Base-by-base conservation (phyloP, 2,888 invertebrate species). In the Eudasyphora cyanicolor region DNA sequence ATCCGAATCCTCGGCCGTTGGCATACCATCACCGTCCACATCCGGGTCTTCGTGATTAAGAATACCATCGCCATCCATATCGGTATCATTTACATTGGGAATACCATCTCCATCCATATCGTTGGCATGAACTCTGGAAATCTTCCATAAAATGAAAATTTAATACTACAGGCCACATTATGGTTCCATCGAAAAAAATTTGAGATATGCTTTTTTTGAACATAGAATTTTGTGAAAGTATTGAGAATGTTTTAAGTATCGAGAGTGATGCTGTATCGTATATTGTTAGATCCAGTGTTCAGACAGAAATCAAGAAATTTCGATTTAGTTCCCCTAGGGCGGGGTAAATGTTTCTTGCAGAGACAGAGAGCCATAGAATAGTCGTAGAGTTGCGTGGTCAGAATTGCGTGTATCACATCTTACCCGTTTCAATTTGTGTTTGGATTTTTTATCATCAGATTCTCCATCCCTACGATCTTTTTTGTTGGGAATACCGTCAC, bases 11-110 rank as follows among this genome's bases (percentile, higher is more conserved):
- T 87, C 86, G 14, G 91, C 91, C 64, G 87, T 87, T 29, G 83
- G 78, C 70, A 88, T 85, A 42, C 87, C 87, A 82, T 88, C 88
- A 17, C 87, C 87, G 51, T 87, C 87, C 70, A 85, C 80, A 76
- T 85, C 85, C 24, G 77, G 60, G 19, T 86, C 85, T 49, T 86
- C 74, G 12, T 85, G 87, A 77, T 86, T 85, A 1, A 79, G 83
- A 62, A 86, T 82, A 57, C 86, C 86, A 74, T 87, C 89, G 29
- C 89, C 89, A 74, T 91, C 91, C 54, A 89, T 89, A 29, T 89
- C 88, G n/a, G 91, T 92, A 83, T 93, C 92, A 84, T 93, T 92
- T 88, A 92, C 92, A 82, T 89, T 89, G 17, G 82, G 86, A 60
- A 89, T 84, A 24, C 89, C 89, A 85, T 89, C 89, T 14, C 89